A percentile compares a stretch with the other conserved stretches of the same genome.
phyloP scores from a whole-genome alignment of 2,113 vertebrate species.

The Melospiza melodia region DNA sequence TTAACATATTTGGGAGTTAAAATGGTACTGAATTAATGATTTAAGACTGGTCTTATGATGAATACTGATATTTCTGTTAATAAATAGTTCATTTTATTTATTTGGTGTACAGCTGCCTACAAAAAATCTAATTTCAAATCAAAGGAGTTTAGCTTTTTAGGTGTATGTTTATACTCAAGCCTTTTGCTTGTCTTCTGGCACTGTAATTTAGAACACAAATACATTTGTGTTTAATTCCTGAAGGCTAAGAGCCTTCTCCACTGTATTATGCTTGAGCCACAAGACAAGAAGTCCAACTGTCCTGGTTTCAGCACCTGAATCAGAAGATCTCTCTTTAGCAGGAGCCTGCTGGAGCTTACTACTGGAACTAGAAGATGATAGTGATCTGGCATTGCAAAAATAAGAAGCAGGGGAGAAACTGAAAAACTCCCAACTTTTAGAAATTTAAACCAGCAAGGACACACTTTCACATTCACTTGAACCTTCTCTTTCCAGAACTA shows the following conservation, averaged over 20 bases:
- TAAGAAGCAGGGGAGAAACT: not conserved
- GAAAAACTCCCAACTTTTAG: not conserved
- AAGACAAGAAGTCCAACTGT: not conserved
- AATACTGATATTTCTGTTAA: not conserved
- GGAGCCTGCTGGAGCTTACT: not conserved
- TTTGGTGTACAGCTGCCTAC: not conserved
- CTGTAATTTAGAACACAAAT: not conserved
- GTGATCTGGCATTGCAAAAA: not conserved
- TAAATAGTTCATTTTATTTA: not conserved
- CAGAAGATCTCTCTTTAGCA: not conserved
- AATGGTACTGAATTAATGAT: not conserved
- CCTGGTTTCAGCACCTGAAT: not conserved
- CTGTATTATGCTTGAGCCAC: not conserved
- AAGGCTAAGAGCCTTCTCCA: not conserved
- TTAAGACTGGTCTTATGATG: not conserved
- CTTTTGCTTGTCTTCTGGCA: not conserved
- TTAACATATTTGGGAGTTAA: not conserved
- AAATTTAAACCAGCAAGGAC: not conserved
- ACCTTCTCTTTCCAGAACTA: not conserved
- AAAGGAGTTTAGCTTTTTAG: not conserved
- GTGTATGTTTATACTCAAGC: not conserved
- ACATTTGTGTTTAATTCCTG: not conserved
- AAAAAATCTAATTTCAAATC: not conserved
- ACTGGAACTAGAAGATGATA: not conserved
- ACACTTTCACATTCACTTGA: not conserved